Evolutionary conservation across 2,113 vertebrate species (phyloP), one percentile per base, ranked within the genome.

Genomic region (Cinclus cinclus): DNA sequence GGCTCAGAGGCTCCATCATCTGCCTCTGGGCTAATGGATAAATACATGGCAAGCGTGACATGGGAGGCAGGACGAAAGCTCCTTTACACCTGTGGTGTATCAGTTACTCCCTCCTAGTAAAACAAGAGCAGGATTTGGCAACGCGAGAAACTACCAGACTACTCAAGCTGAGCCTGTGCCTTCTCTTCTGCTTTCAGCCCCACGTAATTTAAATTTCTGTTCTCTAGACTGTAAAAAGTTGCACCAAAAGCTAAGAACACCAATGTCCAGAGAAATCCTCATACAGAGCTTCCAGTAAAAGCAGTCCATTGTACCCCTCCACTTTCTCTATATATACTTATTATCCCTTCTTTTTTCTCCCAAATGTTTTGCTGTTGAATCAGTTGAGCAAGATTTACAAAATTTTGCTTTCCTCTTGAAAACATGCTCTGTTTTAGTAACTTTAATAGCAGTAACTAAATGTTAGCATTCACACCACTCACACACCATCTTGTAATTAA

Each of bases 1-100:
- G 64, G 50, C n/a, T 65, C 3, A 0, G 47, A 49, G 62, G 7
- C 55, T 60, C 73, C 55, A 35, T 3, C 81, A 4, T 8, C 22
- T 18, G 9, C 39, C 2, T 12, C 64, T 47, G 23, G 21, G 28
- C 27, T 46, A 50, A 12, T 2, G 7, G 58, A 50, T 46, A 63
- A 20, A 27, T 3, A 11, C 1, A 2, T 1, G 37, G 7, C 44
- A 27, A 39, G 27, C 0, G 3, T 0, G 2, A 30, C 24, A 30
- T 0, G 0, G 28, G 18, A 56, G 33, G 65, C 12, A 73, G 37
- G 5, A 31, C 9, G 44, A 33, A 18, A 18, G 0, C 60, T 52
- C 52, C 56, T 41, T 13, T 71, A 60, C 15, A 49, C 25, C 31
- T 17, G 8, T 0, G 3, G 12, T 7, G 39, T 7, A 5, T 12